phyloP scores from a whole-genome alignment of 2,888 invertebrate genomes.

The Gonocerus acuteangulatus region DNA sequence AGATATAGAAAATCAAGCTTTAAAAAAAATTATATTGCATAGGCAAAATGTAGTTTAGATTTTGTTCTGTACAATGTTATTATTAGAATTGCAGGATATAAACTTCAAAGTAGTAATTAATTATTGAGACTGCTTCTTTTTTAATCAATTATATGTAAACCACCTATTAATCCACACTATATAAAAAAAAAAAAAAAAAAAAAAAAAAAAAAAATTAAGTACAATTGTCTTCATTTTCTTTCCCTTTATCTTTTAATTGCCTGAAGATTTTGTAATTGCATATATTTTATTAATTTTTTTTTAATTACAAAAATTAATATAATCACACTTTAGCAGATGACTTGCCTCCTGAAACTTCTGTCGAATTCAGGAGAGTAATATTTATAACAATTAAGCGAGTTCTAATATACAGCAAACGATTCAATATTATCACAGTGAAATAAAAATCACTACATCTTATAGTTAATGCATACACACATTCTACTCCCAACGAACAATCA shows the following conservation, averaged over 20 bases:
- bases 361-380: no score
- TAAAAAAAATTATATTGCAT: not conserved
- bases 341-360: conserved; percentile 4
- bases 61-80: no score
- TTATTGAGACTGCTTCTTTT: no score
- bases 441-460: not conserved
- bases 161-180: not conserved
- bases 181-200: not conserved
- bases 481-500: no score
- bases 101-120: no score
- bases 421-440: conserved; percentile 17
- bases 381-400: no score
- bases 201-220: no score
- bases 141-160: not conserved
- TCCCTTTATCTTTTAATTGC: not conserved
- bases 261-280: no score
- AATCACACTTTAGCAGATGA: conserved; percentile 18
- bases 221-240: not conserved
- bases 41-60: no score
- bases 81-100: no score
- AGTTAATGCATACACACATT: no score
- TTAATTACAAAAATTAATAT: conserved; percentile 9
- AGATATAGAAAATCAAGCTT: conserved; percentile 12
- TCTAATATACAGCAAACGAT: no score
- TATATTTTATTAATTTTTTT: not conserved